Conservation (phyloP, 1,140 invertebrate genomes). For the Rhagoletis pomonella region DNA sequence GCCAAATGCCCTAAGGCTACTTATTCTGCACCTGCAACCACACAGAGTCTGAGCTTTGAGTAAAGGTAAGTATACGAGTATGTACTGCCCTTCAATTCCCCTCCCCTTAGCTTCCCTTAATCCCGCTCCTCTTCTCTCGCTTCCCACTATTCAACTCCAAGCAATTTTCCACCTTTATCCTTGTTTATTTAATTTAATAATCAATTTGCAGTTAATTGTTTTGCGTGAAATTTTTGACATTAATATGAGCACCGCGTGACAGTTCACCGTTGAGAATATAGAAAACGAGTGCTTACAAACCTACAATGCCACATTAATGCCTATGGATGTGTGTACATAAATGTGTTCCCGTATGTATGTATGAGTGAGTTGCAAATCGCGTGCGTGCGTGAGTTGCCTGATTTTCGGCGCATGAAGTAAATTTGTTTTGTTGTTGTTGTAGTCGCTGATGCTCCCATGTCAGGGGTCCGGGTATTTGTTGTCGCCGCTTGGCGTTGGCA, state of each 20-base stretch:
- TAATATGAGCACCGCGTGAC: constrained; percentile 8
- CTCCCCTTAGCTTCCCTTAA: too few relatives aligned
- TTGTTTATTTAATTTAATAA: constrained; percentile 52
- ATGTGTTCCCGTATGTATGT: neutral
- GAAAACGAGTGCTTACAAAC: too few relatives aligned
- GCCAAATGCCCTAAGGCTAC: too few relatives aligned
- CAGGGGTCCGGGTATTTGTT: neutral
- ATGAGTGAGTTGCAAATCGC: constrained; percentile 7
- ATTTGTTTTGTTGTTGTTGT: neutral
- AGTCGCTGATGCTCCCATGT: too few relatives aligned
- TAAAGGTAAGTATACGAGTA: too few relatives aligned
- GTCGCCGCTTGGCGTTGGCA: neutral
- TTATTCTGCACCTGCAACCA: too few relatives aligned
- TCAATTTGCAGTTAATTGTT: constrained; percentile 51
- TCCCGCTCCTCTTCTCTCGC: neutral
- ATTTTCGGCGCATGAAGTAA: constrained; percentile 36
- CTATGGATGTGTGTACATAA: neutral
- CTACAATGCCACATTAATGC: too few relatives aligned
- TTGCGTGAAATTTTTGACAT: constrained; percentile 42
- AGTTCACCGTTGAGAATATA: constrained; percentile 19
- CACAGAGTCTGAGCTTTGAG: too few relatives aligned
- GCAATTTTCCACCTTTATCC: neutral
- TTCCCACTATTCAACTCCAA: neutral
- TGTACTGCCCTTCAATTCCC: too few relatives aligned
- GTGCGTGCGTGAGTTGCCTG: constrained; percentile 39